phyloP scores from a whole-genome alignment of 2,113 vertebrate species.

The Tragelaphus imberbis region DNA sequence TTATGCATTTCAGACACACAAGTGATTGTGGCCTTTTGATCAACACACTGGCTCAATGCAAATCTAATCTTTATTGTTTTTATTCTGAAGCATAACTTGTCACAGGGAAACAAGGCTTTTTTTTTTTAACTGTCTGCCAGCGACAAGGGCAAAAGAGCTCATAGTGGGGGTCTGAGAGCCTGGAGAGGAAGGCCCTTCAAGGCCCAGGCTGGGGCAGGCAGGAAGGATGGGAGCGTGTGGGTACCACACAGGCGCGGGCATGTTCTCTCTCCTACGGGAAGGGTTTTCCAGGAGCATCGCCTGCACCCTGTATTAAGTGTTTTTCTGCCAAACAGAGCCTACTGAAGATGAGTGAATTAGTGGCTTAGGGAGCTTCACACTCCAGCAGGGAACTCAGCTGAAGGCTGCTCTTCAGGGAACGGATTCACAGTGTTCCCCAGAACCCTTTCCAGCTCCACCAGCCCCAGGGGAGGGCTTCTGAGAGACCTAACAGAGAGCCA shows the following conservation, averaged over 20 bases:
- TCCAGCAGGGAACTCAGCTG: background rate
- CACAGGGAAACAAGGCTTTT: background rate
- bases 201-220: background rate
- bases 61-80: slow-evolving; percentile 58
- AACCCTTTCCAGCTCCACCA: background rate
- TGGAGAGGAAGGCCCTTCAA: background rate
- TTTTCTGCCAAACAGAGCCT: background rate
- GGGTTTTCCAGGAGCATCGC: slow-evolving; percentile 1
- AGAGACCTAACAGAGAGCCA: background rate
- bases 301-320: background rate
- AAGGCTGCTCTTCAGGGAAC: background rate
- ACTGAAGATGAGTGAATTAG: background rate
- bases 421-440: background rate
- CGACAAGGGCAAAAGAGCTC: background rate
- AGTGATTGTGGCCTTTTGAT: background rate
- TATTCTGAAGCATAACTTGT: slow-evolving; percentile 3
- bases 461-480: background rate
- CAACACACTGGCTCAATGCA: slow-evolving; percentile 22
- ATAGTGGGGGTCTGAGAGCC: background rate
- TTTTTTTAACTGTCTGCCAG: background rate
- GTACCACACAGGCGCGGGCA: background rate
- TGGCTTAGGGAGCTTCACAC: background rate
- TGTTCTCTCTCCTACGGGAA: background rate
- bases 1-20: background rate
- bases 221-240: background rate